These are phyloP conservation scores for Tachina grossa DNA, from an alignment of 2,888 invertebrate genomes.

Conservation along the genomic window DNA sequence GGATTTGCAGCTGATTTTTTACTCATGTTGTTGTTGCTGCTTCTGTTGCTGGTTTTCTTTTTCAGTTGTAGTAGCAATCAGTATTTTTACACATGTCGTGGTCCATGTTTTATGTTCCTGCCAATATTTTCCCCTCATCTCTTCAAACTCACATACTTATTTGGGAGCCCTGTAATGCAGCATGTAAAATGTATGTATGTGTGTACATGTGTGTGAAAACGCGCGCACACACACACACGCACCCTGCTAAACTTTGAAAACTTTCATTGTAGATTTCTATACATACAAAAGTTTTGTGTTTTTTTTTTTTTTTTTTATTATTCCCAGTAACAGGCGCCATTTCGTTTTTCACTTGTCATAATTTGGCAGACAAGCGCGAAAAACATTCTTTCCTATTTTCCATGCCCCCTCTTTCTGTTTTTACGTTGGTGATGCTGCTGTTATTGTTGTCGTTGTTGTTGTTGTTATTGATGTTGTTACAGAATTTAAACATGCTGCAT, in stretches of 20 bases:
- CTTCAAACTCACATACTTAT: background rate
- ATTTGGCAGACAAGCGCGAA: constrained; percentile 73
- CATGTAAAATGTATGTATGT: background rate
- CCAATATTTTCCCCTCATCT: constrained; percentile 14
- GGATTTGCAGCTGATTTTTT: constrained; percentile 20
- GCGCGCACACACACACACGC: constrained; percentile 3
- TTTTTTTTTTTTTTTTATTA: constrained; percentile 17
- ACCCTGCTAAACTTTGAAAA: constrained; percentile 13
- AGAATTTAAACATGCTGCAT: constrained; percentile 55
- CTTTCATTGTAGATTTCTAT: constrained; percentile 57
- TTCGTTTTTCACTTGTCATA: constrained; percentile 72
- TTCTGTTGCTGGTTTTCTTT: background rate
- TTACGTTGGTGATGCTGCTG: constrained; percentile 17
- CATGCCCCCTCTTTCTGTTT: background rate
- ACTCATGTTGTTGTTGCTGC: background rate
- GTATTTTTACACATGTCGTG: constrained; percentile 64
- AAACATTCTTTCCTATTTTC: constrained; percentile 59
- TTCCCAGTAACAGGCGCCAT: constrained; percentile 65
- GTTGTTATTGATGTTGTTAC: constrained; percentile 56
- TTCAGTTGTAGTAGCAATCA: constrained; percentile 35
- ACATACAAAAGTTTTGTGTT: background rate
- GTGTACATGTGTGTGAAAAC: background rate
- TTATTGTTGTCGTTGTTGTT: constrained; percentile 29
- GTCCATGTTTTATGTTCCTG: constrained; percentile 56
- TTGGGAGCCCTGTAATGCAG: constrained; percentile 32